phyloP scores from a whole-genome alignment of 2,797 vertebrate species.

The Mallotus villosus region DNA sequence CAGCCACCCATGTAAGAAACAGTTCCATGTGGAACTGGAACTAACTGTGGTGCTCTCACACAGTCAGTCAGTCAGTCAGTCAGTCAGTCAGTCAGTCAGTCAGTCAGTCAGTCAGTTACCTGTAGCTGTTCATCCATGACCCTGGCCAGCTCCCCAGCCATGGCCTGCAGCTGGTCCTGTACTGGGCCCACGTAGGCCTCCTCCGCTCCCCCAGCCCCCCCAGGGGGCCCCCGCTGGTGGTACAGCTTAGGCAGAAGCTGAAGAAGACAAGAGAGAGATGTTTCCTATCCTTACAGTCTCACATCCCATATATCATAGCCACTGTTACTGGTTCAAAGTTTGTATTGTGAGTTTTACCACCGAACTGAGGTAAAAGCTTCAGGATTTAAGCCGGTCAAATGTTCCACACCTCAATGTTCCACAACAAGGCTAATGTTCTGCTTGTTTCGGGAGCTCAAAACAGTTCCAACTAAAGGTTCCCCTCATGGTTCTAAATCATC shows the following conservation, averaged over 20 bases:
- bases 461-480: background rate
- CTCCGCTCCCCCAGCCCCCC: conserved; percentile 52
- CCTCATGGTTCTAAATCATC: background rate
- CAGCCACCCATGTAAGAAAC: no score
- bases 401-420: no score
- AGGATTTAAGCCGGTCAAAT: no score
- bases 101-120: conserved; percentile 65
- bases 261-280: background rate
- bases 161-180: conserved; percentile 88
- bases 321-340: no score
- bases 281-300: no score
- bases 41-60: background rate
- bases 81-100: background rate
- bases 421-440: no score
- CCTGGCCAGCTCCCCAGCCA: conserved; percentile 88
- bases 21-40: no score
- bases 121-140: conserved; percentile 93
- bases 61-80: background rate
- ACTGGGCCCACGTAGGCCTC: conserved; percentile 81
- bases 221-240: conserved; percentile 75
- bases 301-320: no score
- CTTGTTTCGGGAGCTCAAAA: no score
- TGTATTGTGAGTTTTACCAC: no score
- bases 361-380: no score
- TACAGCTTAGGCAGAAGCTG: conserved; percentile 93